Evolutionary conservation across 2,113 vertebrate genomes (phyloP).

Genomic region (Nerophis ophidion): DNA sequence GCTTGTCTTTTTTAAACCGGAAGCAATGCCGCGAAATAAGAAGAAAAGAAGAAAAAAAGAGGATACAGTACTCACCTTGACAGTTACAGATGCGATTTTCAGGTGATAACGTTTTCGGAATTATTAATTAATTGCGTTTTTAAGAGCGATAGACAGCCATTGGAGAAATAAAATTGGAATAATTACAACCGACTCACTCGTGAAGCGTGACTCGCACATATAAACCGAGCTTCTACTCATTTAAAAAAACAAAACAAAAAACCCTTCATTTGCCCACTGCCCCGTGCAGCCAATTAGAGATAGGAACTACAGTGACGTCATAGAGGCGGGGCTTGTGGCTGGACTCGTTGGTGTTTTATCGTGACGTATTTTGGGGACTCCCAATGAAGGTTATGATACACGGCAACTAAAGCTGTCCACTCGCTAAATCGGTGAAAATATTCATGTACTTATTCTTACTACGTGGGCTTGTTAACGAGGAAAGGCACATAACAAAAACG

Average conservation of each 20-base stretch:
- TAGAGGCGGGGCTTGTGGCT: conserved; percentile 16
- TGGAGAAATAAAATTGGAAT: background rate
- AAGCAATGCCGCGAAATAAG: background rate
- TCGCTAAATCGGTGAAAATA: background rate
- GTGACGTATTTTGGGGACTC: conserved; percentile 29
- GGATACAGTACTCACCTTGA: conserved; percentile 46
- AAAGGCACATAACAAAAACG: background rate
- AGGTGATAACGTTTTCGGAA: background rate
- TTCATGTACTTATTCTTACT: background rate
- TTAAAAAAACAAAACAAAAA: background rate
- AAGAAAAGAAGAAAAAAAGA: background rate
- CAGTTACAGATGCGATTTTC: conserved; percentile 19
- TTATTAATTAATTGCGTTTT: background rate
- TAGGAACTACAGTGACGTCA: background rate
- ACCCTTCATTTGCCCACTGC: conserved; percentile 29
- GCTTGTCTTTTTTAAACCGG: background rate
- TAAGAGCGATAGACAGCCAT: background rate
- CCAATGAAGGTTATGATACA: conserved; percentile 16
- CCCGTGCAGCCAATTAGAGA: conserved; percentile 39
- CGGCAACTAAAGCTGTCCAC: background rate
- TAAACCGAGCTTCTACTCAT: conserved; percentile 13
- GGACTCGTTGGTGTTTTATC: conserved; percentile 30
- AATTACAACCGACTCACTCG: background rate
- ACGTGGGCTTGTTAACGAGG: background rate
- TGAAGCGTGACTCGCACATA: conserved; percentile 24